These are phyloP conservation scores for Cervus canadensis DNA, from an alignment of 2,113 vertebrate species.

Conservation along the genomic window DNA sequence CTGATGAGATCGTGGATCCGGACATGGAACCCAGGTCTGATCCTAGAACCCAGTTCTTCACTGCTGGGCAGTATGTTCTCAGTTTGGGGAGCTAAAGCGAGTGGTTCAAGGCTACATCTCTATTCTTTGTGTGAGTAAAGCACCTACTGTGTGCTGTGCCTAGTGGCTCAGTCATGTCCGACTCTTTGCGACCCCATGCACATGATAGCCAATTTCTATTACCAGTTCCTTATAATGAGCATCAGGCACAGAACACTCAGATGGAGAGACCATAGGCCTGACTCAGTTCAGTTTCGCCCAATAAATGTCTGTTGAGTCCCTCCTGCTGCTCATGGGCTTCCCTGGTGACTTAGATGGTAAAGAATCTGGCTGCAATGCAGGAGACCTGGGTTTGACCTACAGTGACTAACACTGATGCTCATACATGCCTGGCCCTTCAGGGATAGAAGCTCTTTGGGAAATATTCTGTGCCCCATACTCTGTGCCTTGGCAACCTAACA, in stretches of 20 bases:
- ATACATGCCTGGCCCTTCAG: neutral
- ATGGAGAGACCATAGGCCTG: neutral
- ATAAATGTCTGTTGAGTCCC: neutral
- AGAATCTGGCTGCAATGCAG: neutral
- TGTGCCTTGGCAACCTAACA: neutral
- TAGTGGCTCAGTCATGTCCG: neutral
- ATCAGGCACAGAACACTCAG: neutral
- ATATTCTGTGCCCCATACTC: neutral
- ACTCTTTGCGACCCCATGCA: neutral
- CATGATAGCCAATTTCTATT: neutral
- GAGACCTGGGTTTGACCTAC: neutral
- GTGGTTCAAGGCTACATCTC: neutral
- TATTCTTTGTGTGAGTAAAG: neutral
- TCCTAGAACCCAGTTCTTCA: neutral
- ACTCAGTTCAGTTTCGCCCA: neutral
- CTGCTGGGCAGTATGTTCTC: rapidly evolving
- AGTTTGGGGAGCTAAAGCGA: neutral
- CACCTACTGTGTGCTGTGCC: neutral
- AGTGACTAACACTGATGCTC: neutral
- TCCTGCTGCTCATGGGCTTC: neutral
- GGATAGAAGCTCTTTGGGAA: neutral
- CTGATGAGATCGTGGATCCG: neutral
- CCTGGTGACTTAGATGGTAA: neutral
- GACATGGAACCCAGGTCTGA: neutral
- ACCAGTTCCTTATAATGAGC: neutral